phyloP scores from a whole-genome alignment of 2,113 vertebrate species.

The Andinoacara biseriatus region DNA sequence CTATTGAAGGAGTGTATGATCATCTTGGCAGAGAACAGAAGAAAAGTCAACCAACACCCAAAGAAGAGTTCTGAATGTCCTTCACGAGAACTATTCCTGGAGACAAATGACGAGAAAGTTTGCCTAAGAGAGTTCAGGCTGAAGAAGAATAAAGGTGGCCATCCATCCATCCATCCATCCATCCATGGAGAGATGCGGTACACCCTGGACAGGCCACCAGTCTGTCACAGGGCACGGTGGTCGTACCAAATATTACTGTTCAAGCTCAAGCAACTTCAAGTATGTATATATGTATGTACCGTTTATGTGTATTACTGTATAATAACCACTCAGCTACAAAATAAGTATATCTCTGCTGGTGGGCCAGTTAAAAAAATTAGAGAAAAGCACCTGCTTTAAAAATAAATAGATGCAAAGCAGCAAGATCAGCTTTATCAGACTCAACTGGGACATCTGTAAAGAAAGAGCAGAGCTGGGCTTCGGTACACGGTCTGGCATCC shows the following conservation, averaged over 20 bases:
- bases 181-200: too few species aligned
- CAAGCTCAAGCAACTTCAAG: not conserved
- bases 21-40: too few species aligned
- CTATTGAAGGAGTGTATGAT: too few species aligned
- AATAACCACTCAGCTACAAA: not conserved
- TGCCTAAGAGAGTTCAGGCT: not conserved
- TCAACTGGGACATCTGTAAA: conserved; percentile 11
- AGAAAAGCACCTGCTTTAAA: not conserved
- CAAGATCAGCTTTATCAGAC: not conserved
- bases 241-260: not conserved
- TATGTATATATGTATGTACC: not conserved
- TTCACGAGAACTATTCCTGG: too few species aligned
- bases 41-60: too few species aligned
- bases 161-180: too few species aligned
- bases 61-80: too few species aligned
- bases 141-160: not conserved
- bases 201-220: too few species aligned
- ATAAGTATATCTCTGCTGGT: not conserved
- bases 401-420: not conserved
- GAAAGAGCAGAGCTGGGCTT: conserved; percentile 45
- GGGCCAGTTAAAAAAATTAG: not conserved
- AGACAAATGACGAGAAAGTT: too few species aligned
- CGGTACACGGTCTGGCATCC: conserved; percentile 56
- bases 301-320: too few species aligned
- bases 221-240: not conserved